Evolutionary conservation across 2,113 vertebrate genomes (phyloP).

Genomic region (Xyliphius kryptos): DNA sequence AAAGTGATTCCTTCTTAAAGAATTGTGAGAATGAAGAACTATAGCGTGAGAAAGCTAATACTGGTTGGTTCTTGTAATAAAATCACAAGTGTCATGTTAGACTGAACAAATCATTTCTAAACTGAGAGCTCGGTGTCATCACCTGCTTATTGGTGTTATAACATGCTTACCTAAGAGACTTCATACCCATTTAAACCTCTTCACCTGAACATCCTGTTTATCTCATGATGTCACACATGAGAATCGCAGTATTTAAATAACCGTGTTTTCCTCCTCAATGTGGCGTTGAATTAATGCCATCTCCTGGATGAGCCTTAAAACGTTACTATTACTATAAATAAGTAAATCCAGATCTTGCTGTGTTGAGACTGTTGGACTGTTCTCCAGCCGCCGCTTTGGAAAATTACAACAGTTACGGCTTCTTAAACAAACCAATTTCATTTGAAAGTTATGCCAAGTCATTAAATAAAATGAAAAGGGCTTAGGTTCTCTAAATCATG

Average conservation of each 20-base stretch:
- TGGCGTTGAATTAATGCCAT: not conserved
- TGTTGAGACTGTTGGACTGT: not conserved
- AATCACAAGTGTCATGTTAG: no score
- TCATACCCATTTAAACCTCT: not conserved
- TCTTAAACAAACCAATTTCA: conserved; percentile 1
- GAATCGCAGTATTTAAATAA: not conserved
- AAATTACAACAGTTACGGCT: not conserved
- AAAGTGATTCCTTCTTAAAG: no score
- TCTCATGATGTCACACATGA: not conserved
- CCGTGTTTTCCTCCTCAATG: not conserved
- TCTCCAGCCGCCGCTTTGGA: not conserved
- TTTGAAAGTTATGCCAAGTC: not conserved
- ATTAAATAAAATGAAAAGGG: conserved; percentile 11
- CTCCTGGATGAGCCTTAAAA: not conserved
- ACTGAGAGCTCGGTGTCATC: no score
- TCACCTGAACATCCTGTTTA: not conserved
- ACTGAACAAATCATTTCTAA: no score
- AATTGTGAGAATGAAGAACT: no score
- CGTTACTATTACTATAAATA: not conserved
- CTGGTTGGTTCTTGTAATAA: no score
- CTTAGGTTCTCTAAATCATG: conserved; percentile 1
- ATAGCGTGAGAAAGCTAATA: no score
- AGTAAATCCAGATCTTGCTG: not conserved
- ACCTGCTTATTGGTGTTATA: not conserved
- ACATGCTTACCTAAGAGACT: not conserved